Conservation (phyloP, 2,797 vertebrate species). For the Mallotus villosus region DNA sequence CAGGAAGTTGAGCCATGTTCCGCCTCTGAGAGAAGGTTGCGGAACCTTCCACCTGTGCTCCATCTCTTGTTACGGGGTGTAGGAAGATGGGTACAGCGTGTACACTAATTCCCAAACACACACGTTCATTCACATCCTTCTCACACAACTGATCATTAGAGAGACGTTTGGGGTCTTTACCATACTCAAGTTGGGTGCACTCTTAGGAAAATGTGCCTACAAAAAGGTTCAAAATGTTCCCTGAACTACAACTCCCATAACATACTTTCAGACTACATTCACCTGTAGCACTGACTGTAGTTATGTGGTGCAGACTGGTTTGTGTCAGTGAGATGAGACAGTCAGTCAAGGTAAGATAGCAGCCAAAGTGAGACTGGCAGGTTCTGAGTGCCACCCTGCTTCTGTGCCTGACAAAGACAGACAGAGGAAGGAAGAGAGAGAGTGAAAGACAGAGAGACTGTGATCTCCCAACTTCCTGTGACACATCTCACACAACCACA, state of each 20-base stretch:
- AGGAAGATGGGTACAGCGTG: not conserved
- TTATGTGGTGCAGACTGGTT: not conserved
- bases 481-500: constrained; percentile 62
- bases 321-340: not conserved
- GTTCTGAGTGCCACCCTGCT: not conserved
- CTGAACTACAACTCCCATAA: not conserved
- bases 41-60: constrained; percentile 60
- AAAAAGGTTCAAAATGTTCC: not conserved
- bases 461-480: constrained; percentile 77
- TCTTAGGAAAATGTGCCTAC: not conserved
- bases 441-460: not conserved
- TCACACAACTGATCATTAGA: not conserved
- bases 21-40: constrained; percentile 29
- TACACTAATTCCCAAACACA: not conserved
- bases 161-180: not conserved
- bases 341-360: not conserved
- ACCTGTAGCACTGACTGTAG: not conserved
- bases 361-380: constrained; percentile 10
- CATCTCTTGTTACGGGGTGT: constrained; percentile 34
- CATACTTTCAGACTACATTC: not conserved
- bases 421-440: constrained; percentile 11
- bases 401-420: constrained; percentile 7
- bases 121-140: not conserved
- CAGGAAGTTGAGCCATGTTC: constrained; percentile 56
- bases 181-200: not conserved